These are phyloP conservation scores for Urosaurus nigricauda DNA, from an alignment of 2,797 vertebrate species.

Conservation along the genomic window DNA sequence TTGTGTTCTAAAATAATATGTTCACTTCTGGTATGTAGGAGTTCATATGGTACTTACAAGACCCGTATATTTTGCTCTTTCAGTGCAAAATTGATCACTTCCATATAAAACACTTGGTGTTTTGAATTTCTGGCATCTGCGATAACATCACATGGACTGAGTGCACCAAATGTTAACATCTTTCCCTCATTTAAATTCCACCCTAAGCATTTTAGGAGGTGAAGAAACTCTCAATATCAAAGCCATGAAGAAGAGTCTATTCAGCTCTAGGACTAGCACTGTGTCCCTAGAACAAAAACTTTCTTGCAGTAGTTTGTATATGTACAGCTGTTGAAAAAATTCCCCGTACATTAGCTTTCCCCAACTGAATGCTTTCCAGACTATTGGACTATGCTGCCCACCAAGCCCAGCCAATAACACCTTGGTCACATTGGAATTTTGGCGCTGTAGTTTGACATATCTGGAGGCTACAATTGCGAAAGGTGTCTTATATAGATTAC, in stretches of 20 bases:
- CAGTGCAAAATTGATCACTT: background rate
- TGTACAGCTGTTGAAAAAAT: background rate
- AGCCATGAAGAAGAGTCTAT: background rate
- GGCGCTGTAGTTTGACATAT: background rate
- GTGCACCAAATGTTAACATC: background rate
- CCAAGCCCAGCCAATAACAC: background rate
- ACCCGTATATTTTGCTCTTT: slow-evolving; percentile 3
- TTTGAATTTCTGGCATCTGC: background rate
- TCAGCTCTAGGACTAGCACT: background rate
- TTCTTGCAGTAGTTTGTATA: background rate
- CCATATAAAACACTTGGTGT: background rate
- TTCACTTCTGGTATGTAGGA: background rate
- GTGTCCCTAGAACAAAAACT: background rate
- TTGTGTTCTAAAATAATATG: background rate
- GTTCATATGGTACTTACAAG: background rate
- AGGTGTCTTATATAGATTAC: background rate
- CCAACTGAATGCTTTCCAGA: background rate
- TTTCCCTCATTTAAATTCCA: slow-evolving; percentile 1
- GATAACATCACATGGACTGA: background rate
- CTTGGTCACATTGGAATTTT: background rate
- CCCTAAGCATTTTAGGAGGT: background rate
- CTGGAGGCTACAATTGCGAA: background rate
- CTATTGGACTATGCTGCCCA: background rate
- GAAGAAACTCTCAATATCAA: background rate
- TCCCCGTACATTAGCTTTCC: background rate